Base-by-base conservation (phyloP, 2,797 vertebrate genomes). In the Vespertilio murinus region DNA sequence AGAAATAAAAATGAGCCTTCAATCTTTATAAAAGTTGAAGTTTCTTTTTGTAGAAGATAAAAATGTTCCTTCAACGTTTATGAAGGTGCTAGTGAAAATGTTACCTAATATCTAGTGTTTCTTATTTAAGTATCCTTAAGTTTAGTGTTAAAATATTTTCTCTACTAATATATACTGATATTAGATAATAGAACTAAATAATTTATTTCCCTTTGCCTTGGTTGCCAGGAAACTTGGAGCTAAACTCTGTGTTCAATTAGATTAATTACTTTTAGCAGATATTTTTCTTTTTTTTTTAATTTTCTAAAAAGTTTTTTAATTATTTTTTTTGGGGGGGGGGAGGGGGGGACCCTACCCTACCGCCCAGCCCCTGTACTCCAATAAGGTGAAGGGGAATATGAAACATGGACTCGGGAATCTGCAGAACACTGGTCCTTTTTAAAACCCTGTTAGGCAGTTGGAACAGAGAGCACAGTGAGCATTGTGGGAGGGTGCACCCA, bases 121-220 rank as follows among this genome's bases (percentile, higher is more conserved):
- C 12, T 40, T 81, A 35, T 23, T 16, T 25, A 73, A 84, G 67
- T 86, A 64, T 56, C 73, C 40, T 52, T 71, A 79, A 92, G 70
- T 92, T 61, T 77, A 23, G 10, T 69, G 52, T 85, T 90, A 86
- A 65, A 6, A 1, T 9, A 20, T 56, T 74, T 65, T 16, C 49
- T 75, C 8, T 67, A 88, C 18, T 4, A 13, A n/a, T 59, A 40
- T 13, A 5, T 59, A 9, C 30, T 90, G 22, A 33, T 49, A 92
- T 20, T 80, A 94, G 70, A 52, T 87, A n/a, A 54, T 17, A 56
- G 25, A 64, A n/a, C 42, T 74, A 77, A 38, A 47, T 84, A 38
- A 93, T 73, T 93, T 81, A n/a, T n/a, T 75, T 78, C 28, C 45
- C 10, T 87, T 92, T 78, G 47, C 81, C 35, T 75, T 75, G 22